Conservation (phyloP, 2,888 invertebrate genomes). For the Ophioninae sp. region DNA sequence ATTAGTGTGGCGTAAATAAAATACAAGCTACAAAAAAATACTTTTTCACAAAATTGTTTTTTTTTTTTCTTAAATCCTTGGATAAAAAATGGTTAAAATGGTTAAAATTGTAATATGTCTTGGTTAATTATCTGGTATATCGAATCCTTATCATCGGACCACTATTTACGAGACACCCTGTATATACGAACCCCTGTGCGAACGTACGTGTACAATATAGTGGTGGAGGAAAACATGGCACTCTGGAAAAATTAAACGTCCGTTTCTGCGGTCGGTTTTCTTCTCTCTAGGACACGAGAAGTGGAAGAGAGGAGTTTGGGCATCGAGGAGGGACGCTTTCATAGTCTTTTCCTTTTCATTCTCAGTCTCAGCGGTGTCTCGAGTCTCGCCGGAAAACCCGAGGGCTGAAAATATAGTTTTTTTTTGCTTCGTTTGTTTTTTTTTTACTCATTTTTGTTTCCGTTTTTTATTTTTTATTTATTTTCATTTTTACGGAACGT, state of each 20-base stretch:
- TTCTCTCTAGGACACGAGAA: slow-evolving; percentile 21
- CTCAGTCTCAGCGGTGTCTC: slow-evolving; percentile 5
- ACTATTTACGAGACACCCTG: too few species aligned
- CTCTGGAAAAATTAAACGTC: slow-evolving; percentile 55
- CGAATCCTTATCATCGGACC: too few species aligned
- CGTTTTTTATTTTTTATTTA: not conserved
- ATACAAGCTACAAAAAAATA: too few species aligned
- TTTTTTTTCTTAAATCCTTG: too few species aligned
- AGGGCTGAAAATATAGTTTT: not conserved
- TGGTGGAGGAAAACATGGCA: slow-evolving; percentile 39
- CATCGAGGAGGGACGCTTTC: not conserved
- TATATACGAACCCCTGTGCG: slow-evolving; percentile 9
- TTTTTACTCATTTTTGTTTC: not conserved
- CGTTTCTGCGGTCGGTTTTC: slow-evolving; percentile 29
- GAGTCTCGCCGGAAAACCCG: slow-evolving; percentile 9
- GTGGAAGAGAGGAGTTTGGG: too few species aligned
- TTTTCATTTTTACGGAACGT: not conserved
- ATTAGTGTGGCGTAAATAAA: too few species aligned
- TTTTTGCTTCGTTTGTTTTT: too few species aligned
- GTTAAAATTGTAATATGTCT: too few species aligned
- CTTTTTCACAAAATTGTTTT: too few species aligned
- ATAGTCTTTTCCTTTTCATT: slow-evolving; percentile 2
- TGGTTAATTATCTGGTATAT: too few species aligned
- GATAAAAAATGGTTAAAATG: too few species aligned
- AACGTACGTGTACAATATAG: not conserved